A percentile compares a stretch with the other conserved stretches of the same genome.
Evolutionary conservation across 1,140 invertebrate genomes (phyloP).

Genomic region (Sycobia sp.): DNA sequence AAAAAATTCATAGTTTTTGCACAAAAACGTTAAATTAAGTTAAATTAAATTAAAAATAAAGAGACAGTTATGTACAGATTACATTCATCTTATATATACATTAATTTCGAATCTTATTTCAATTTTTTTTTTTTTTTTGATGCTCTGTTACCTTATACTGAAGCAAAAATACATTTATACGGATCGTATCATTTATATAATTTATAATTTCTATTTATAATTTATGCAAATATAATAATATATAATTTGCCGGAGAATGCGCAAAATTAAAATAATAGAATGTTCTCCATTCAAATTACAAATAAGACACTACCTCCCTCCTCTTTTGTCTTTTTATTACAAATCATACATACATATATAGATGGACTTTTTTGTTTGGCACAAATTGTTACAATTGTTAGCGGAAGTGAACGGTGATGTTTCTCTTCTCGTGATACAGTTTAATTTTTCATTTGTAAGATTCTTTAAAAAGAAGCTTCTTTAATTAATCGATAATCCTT

Average conservation of each 20-base stretch:
- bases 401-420: background rate
- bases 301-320: background rate
- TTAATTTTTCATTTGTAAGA: background rate
- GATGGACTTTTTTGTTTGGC: no score
- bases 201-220: background rate
- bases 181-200: background rate
- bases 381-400: slow-evolving; percentile 24
- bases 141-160: background rate
- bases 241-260: slow-evolving; percentile 1
- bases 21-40: no score
- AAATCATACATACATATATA: no score
- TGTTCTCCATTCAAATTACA: background rate
- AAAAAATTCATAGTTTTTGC: no score
- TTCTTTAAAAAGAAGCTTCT: no score
- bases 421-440: background rate
- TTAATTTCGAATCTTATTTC: background rate
- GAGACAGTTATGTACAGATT: slow-evolving; percentile 10
- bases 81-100: slow-evolving; percentile 3
- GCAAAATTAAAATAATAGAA: background rate
- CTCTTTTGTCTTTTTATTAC: background rate
- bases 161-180: background rate
- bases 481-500: no score
- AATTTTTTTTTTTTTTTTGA: background rate
- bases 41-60: slow-evolving; percentile 4
- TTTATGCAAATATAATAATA: no score